Base-by-base conservation (phyloP, 64 coral and sea anemone species). In the Exaiptasia diaphana region DNA sequence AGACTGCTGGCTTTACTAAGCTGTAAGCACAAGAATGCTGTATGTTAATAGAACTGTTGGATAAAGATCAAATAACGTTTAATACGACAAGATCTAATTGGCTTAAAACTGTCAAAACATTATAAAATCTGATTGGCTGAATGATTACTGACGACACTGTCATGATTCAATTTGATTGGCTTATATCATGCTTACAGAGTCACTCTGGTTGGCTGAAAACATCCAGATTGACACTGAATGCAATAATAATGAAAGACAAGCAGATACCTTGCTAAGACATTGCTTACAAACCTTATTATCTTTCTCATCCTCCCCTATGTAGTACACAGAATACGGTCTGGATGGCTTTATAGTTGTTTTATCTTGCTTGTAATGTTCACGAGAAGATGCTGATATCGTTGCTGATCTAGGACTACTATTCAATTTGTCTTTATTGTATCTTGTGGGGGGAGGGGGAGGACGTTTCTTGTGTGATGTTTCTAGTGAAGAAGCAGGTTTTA, bases 311-410 rank as follows among this genome's bases (percentile, higher is more conserved):
- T 71, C 67, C 6, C 69, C 69, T 42, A 73, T 11, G 4, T 45
- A 73, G 26, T 73, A 73, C 31, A 73, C 38, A 46, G 69, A 73
- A 3, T 29, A 29, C 25, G 69, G 69, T 46, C 69, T 73, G 24
- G 38, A 5, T 73, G 6, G n/a, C 44, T 73, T 11, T 49, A 14
- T 73, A 28, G 13, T 42, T 25, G 21, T 5, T 26, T 42, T 73
- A 5, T 49, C 69, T 37, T 73, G 69, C 38, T 73, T 73, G 23
- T 73, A 48, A 20, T 65, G 5, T 3, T 13, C 32, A 65, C 32
- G 61, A 20, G 30, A 13, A 5, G 61, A 15, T 38, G 69, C 39
- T 48, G 69, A 73, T 15, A 73, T 49, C 1, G 69, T 73, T 15
- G 69, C 69, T 49, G 69, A 73, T 27, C 69, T 73, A 3, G 69